phyloP scores from a whole-genome alignment of 2,113 vertebrate genomes.

The Rhinolophus ferrumequinum region DNA sequence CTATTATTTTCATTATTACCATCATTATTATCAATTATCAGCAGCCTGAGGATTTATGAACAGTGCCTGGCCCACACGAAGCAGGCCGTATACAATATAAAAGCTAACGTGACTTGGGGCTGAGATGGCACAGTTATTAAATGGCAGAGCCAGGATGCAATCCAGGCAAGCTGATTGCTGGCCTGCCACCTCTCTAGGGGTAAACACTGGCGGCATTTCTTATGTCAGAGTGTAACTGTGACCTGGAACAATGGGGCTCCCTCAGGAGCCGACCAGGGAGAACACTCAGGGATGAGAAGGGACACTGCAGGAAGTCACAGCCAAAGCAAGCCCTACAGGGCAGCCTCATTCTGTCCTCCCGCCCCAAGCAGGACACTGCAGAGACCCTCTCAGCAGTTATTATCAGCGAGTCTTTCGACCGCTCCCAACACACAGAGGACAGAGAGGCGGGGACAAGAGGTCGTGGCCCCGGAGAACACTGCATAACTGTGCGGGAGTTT shows the following conservation, averaged over 20 bases:
- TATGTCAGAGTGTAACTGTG: neutral
- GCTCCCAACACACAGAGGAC: neutral
- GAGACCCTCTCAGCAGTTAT: neutral
- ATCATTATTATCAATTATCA: too few species aligned
- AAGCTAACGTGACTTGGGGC: neutral
- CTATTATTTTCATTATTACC: neutral
- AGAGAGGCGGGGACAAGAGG: neutral
- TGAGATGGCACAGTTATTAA: neutral
- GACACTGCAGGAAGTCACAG: neutral
- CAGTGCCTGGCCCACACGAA: neutral
- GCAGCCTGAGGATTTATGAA: neutral
- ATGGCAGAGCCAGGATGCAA: neutral
- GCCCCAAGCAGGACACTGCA: neutral
- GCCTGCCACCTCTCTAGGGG: neutral
- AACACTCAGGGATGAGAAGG: neutral
- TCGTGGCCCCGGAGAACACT: neutral
- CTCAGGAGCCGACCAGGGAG: neutral
- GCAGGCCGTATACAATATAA: neutral
- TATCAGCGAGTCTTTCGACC: accelerated
- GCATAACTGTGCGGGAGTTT: neutral
- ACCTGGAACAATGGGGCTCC: neutral
- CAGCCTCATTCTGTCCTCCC: neutral
- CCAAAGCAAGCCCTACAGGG: neutral
- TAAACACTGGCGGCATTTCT: neutral
- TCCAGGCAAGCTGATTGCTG: neutral